Base-by-base conservation (phyloP, 2,888 invertebrate genomes). In the Tetranychus piercei region DNA sequence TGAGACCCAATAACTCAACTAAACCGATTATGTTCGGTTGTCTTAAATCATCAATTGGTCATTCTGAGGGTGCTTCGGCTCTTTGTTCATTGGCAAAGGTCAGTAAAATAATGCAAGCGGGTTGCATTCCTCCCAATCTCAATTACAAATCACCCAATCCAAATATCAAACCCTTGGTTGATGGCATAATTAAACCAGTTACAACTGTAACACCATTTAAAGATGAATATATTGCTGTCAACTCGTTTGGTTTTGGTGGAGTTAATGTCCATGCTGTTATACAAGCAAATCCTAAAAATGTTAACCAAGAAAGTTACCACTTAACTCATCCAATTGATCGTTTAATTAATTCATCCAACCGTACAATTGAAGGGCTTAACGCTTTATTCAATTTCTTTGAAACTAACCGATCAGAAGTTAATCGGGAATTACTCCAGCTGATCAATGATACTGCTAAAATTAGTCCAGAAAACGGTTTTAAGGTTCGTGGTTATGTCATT, bases 11-110 rank as follows among this genome's bases (percentile, higher is more conserved):
- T 64, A 34, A 55, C n/a, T 44, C 44, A n/a, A 74, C 55, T 34
- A 65, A 78, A 1, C 83, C 84, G n/a, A 80, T 85, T 20, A 80
- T 83, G 23, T 84, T 85, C 76, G 85, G 85, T 20, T 84, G 85
- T 0, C 83, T 84, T 73, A 85, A 85, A 78, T 84, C 84, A 64
- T 85, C 85, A 79, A 85, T 85, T 84, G 85, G 85, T 11, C 85
- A 85, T 77, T 82, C 84, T n/a, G 85, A 85, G 78, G 84, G 85
- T 45, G 84, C 84, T 18, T 84, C 84, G 74, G 85, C 84, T 80
- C 79, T 71, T 18, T 81, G 82, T 73, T 81, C 83, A 45, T 76
- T 80, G 73, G 81, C 81, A 15, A 83, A 88, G 85, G 84, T 84
- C 22, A 78, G 85, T 64, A 80, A 85, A 72, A 80, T 84, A 18